Percentiles rank a stretch among this genome's conserved stretches.
Evolutionary conservation across 2,797 vertebrate species (phyloP).

Genomic region (Falco naumanni): DNA sequence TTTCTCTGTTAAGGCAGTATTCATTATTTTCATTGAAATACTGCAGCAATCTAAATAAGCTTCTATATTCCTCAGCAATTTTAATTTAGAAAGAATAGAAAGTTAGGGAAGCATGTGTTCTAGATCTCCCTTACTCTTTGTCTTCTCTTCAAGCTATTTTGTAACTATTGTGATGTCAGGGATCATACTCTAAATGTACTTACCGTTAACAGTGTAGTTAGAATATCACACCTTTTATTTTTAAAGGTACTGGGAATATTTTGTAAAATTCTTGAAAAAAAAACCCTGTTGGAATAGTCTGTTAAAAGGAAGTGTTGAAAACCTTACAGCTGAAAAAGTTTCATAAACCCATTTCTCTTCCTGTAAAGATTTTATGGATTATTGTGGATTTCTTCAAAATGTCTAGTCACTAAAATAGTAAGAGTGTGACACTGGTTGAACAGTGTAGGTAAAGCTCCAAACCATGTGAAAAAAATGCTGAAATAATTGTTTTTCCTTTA

Average conservation of each 20-base stretch:
- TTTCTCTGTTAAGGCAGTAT: neutral
- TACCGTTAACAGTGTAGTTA: neutral
- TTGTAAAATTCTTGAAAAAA: neutral
- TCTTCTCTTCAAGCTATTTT: neutral
- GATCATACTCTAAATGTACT: neutral
- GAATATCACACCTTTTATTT: neutral
- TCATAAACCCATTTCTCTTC: neutral
- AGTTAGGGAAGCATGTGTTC: neutral
- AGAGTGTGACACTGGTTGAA: neutral
- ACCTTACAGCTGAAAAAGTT: neutral
- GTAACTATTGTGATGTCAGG: neutral
- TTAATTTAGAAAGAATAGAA: neutral
- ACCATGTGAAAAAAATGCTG: fast-evolving
- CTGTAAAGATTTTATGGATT: neutral
- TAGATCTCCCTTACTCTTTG: neutral
- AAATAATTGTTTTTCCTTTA: neutral
- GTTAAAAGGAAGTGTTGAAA: neutral
- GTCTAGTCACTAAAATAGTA: neutral
- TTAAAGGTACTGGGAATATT: neutral
- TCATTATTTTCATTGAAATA: neutral
- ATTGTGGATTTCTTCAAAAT: neutral
- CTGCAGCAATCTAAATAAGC: neutral
- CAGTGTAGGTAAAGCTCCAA: neutral
- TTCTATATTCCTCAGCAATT: neutral
- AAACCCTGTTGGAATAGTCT: neutral